Evolutionary conservation across 2,797 vertebrate genomes (phyloP), one percentile per base, ranked within the genome.

Genomic region (Strix occidentalis): DNA sequence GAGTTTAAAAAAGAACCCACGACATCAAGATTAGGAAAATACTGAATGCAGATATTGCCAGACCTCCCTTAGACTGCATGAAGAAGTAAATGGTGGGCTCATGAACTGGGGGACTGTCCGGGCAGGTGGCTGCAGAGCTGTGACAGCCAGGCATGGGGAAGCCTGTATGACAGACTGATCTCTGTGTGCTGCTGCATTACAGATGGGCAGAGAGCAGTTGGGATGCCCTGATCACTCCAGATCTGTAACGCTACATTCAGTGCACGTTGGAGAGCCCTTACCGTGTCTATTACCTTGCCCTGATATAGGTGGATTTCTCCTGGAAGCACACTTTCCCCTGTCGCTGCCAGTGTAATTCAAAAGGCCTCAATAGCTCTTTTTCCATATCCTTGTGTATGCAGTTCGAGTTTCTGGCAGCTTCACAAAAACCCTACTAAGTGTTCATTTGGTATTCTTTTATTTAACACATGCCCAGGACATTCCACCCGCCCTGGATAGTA

Each of bases 261-360:
- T 19, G 25, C 54, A 45, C 5, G 5, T 16, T 28, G 3, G 10
- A 77, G 13, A 72, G 39, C 60, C n/a, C 35, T 64, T 8, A 19
- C 29, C 33, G 11, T n/a, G 28, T 31, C 28, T 45, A 64, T 71
- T 29, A 35, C 8, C 35, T 43, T 26, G 17, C n/a, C 45, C 57
- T 54, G 23, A n/a, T 11, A 11, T n/a, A 45, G 5, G 2, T 31
- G 37, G 53, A 48, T 61, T 87, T 87, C 31, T 72, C 16, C 28
- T 11, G 19, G n/a, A 87, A 68, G 4, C 8, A 20, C 7, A 5
- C 15, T 84, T 89, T 72, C 19, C 0, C 0, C 7, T 0, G 0
- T 9, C 46, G 16, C 21, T 71, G 28, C 24, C 29, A 33, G 16
- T 1, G 8, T 68, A 28, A n/a, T 66, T 57, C 1, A 0, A 29